Evolutionary conservation across 2,797 vertebrate genomes (phyloP), one percentile per base, ranked within the genome.

Genomic region (Girardinus metallicus): DNA sequence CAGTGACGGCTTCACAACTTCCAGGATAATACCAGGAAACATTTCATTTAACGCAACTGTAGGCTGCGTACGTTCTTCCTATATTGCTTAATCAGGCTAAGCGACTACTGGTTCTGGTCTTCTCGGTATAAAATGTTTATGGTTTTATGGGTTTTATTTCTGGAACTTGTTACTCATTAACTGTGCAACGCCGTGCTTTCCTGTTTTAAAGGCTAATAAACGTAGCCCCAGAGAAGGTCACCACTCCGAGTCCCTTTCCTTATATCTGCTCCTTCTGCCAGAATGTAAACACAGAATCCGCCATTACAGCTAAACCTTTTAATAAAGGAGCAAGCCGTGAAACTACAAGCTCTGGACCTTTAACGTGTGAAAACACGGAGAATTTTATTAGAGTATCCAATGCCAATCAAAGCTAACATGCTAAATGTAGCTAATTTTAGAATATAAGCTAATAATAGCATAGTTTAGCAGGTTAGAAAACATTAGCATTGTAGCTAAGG

Each of bases 131-230:
- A 23, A 49, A 21, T 21, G 55, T 89, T 92, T 87, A 91, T 86
- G 46, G 34, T 43, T 86, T 83, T 72, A 83, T 68, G 47, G 81
- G 77, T 74, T 86, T 84, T 75, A 80, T 77, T 85, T 85, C 76
- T 81, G 3, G 39, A 1, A 76, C 81, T 75, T 84, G 88, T 86
- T 80, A 91, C 82, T 90, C 77, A 89, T 91, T 91, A 88, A 90
- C 87, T 83, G 76, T 62, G 73, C 79, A 82, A 84, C 29, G 47
- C 47, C 34, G 43, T 39, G 34, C 81, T 83, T 85, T 85, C 49
- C 75, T 60, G 53, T 77, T 84, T 80, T 73, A 80, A 78, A 86
- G 83, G 80, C 76, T 84, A 77, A 43, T 85, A 86, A 82, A 90
- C 26, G 31, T 21, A 21, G 49, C 85, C 81, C 76, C 76, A 55